Conservation (phyloP, 2,888 invertebrate species). For the Sarcophaga variegata region DNA sequence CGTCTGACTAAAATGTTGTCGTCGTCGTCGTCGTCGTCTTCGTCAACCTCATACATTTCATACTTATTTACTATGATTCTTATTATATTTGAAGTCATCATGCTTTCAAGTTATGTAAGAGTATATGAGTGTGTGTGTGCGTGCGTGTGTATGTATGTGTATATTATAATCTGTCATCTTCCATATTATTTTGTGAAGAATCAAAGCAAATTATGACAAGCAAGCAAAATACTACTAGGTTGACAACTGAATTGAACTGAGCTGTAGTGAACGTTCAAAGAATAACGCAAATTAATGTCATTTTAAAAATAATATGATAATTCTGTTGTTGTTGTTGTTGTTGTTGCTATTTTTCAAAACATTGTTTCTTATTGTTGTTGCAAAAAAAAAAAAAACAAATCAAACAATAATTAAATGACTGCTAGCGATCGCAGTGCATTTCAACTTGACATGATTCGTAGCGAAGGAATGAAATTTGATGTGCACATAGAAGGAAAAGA, state of each 20-base stretch:
- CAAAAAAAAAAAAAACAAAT: not conserved
- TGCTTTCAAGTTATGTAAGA: not conserved
- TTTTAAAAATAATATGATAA: slow-evolving; percentile 49
- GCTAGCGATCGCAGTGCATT: not conserved
- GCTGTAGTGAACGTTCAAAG: too few relatives aligned
- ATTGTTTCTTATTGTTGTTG: not conserved
- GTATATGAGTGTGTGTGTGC: too few relatives aligned
- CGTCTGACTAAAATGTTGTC: not conserved
- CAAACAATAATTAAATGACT: slow-evolving; percentile 24
- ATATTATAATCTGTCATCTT: slow-evolving; percentile 41
- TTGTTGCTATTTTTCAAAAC: not conserved
- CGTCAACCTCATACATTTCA: too few relatives aligned
- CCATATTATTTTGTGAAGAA: slow-evolving; percentile 60
- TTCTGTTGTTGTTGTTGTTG: slow-evolving; percentile 27
- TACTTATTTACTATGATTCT: too few relatives aligned
- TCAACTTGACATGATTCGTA: slow-evolving; percentile 36
- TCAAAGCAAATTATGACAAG: slow-evolving; percentile 58
- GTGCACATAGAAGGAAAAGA: too few relatives aligned
- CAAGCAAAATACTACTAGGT: slow-evolving; percentile 62
- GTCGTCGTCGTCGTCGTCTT: not conserved
- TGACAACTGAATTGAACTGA: slow-evolving; percentile 51
- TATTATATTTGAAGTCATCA: too few relatives aligned
- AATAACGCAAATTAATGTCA: slow-evolving; percentile 64
- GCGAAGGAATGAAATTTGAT: too few relatives aligned
- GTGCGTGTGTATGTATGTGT: not conserved